These are phyloP conservation scores for Cecidostiba fungosa DNA, from an alignment of 2,888 invertebrate genomes.

Conservation along the genomic window DNA sequence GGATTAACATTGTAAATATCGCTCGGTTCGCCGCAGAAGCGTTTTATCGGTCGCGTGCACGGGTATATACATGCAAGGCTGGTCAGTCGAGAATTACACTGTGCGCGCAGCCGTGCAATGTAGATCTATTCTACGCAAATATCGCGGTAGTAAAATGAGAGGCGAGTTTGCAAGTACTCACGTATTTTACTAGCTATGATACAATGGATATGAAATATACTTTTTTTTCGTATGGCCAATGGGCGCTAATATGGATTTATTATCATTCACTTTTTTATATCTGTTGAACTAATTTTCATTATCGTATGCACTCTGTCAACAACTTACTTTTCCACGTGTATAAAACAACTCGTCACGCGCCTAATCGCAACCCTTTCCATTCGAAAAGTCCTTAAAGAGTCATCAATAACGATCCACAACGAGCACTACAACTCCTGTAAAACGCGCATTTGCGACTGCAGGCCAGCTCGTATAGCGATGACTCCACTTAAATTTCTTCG, in stretches of 20 bases:
- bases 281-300: too few relatives aligned
- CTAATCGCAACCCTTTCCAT: neutral
- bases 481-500: slow-evolving; percentile 50
- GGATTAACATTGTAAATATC: slow-evolving; percentile 63
- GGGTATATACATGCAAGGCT: neutral
- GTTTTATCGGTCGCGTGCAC: neutral
- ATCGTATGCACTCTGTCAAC: neutral
- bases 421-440: neutral
- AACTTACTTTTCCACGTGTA: neutral
- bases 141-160: too few relatives aligned
- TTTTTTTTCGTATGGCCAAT: too few relatives aligned
- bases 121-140: slow-evolving; percentile 34
- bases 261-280: too few relatives aligned
- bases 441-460: neutral
- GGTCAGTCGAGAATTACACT: neutral
- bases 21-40: slow-evolving; percentile 12
- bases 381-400: slow-evolving; percentile 44
- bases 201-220: too few relatives aligned
- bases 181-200: too few relatives aligned
- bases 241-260: too few relatives aligned
- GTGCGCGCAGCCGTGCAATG: neutral
- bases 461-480: neutral
- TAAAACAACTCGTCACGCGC: neutral
- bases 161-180: too few relatives aligned
- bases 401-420: slow-evolving; percentile 54